Percentiles rank a stretch among this genome's conserved stretches.
These are phyloP conservation scores for Vanacampus margaritifer DNA, from an alignment of 2,113 vertebrate genomes.

Conservation along the genomic window DNA sequence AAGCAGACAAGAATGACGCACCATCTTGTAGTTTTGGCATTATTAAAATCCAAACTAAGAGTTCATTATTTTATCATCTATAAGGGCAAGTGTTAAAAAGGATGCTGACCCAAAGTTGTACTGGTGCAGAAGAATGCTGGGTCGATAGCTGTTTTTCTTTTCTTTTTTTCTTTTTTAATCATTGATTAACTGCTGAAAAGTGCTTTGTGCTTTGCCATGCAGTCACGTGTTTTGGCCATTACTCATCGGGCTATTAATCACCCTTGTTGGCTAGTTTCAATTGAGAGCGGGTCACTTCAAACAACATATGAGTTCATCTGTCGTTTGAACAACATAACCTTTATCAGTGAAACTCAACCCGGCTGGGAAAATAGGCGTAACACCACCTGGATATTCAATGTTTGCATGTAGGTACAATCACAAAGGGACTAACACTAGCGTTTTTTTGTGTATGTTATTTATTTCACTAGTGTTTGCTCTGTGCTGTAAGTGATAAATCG, in stretches of 20 bases:
- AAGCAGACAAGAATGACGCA: background rate
- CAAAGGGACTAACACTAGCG: background rate
- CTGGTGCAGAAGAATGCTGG: conserved; percentile 2
- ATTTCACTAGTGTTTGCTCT: background rate
- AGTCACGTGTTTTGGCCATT: background rate
- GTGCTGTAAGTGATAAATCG: conserved; percentile 11
- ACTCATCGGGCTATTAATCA: conserved; percentile 1
- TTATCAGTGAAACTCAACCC: conserved; percentile 26
- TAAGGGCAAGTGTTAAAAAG: background rate
- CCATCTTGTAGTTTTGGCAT: background rate
- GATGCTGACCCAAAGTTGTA: conserved; percentile 4
- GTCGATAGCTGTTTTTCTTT: conserved; percentile 9
- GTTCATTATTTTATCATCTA: conserved; percentile 1
- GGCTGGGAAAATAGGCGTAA: conserved; percentile 23
- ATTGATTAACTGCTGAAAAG: conserved; percentile 45
- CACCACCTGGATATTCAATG: background rate
- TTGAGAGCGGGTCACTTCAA: conserved; percentile 3
- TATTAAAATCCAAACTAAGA: background rate
- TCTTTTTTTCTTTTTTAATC: conserved; percentile 7
- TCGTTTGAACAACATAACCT: conserved; percentile 17
- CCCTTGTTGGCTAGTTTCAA: conserved; percentile 11
- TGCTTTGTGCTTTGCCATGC: too few relatives aligned
- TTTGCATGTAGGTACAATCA: conserved; percentile 2
- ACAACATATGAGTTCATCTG: background rate
- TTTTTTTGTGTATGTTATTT: background rate